Evolutionary conservation across 1,140 invertebrate species (phyloP), one percentile per base, ranked within the genome.

Genomic region (Euschistus heros): DNA sequence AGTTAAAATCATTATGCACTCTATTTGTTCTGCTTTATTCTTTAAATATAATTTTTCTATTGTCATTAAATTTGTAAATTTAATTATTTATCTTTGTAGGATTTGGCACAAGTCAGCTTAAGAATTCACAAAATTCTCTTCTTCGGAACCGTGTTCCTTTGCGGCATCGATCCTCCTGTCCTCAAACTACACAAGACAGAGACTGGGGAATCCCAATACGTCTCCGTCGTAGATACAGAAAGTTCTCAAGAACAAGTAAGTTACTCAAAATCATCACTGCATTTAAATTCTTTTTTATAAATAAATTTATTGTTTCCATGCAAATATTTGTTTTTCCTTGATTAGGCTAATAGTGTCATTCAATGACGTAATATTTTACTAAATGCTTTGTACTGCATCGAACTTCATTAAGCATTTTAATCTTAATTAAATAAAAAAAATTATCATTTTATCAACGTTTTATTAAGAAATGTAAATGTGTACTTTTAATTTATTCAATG

Each of bases 131-230:
- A 86, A 73, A 80, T 94, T 65, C 79, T 88, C 17, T 88, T 91
- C 77, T 88, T 89, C 73, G 90, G 91, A 70, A 88, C 88, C 63
- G 88, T 88, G 69, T 93, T 92, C 75, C 79, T 95, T 20, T 93
- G 91, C 75, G 91, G 91, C n/a, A 81, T 93, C 63, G 88, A 92
- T 71, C 88, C 88, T 15, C 90, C 91, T 1, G 88, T 94, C 65
- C 74, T 94, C 59, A 85, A 86, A 69, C 74, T 86, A 62, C 81
- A 87, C 70, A 86, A 86, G 70, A 79, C 80, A 54, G 84, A 82
- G 62, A 80, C 77, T 46, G 82, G 81, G 46, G 75, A 79, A 66
- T 81, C 80, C 61, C 85, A 88, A 73, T 87, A 87, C 68, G 82
- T 88, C 66, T 87, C 86, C 8, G 83, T 87, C 13, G 84, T 86